Evolutionary conservation across 2,888 invertebrate genomes (phyloP), one percentile per base, ranked within the genome.

Genomic region (Sabellastarte sp.): DNA sequence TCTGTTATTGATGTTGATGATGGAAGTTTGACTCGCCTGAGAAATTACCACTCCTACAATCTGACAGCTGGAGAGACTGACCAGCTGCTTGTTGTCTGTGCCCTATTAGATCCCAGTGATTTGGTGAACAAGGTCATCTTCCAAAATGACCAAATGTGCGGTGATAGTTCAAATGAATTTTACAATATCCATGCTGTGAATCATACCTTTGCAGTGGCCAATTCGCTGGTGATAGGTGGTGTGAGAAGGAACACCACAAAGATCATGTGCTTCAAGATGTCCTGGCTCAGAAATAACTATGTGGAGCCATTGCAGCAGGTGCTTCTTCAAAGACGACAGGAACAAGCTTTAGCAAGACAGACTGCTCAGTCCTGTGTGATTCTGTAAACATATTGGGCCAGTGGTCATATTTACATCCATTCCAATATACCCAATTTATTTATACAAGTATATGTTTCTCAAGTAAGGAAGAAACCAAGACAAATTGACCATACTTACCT

Each of bases 211-310:
- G 57, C 57, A 5, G 57, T 57, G 5, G 10, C 30, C 3, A 30
- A 24, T 15, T 28, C 5, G 5, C 5, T 57, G 30, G 24, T 30
- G 4, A 57, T 57, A 10, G 57, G 57, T 10, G 57, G 57, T 5
- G 4, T 28, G 31, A 10, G 10, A 31, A 5, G 57, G 3, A 5
- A 30, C 4, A 30, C 29, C 5, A 15, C 3, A 4, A 57, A 57
- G 4, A 57, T 57, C 31, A 57, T 57, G 57, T 3, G 5, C 10
- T 57, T 57, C 31, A 57, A 57, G 57, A 30, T 15, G 15, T 10
- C 5, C 4, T 57, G 57, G 57, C 26, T 57, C 3, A 10, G 3
- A 3, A 31, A 57, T 30, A 57, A 57, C 31, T 57, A 57, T 30
- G 10, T 57, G 10, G 24, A 20, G 4, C 57, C 57, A 10, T 10